These are phyloP conservation scores for Rhea americana DNA, from an alignment of 2,113 vertebrate species.

Conservation along the genomic window DNA sequence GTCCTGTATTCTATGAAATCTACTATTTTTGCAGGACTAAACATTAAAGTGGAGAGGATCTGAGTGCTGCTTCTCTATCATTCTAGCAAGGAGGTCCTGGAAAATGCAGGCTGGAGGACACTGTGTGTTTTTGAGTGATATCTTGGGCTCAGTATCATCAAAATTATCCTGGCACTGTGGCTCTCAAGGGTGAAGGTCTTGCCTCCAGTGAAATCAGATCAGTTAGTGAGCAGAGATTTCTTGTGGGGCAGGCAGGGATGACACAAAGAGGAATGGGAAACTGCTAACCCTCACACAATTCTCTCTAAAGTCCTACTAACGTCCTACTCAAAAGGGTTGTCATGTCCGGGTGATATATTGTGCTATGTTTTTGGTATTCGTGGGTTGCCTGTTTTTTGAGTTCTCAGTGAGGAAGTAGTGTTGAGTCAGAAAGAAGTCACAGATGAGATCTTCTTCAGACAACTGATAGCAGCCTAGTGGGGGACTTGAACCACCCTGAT, in stretches of 20 bases:
- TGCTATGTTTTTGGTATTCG: not conserved
- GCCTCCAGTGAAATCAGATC: not conserved
- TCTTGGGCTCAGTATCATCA: not conserved
- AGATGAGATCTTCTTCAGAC: too few species aligned
- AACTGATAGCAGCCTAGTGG: not conserved
- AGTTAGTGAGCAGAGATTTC: not conserved
- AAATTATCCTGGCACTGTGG: not conserved
- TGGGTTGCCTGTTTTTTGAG: not conserved
- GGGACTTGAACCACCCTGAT: not conserved
- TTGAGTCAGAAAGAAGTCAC: not conserved
- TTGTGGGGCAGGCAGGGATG: not conserved
- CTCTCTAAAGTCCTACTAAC: not conserved
- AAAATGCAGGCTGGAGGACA: not conserved
- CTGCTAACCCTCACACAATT: not conserved
- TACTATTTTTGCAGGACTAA: not conserved
- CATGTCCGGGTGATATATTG: not conserved
- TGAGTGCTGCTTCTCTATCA: not conserved
- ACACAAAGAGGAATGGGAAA: not conserved
- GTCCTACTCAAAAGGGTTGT: not conserved
- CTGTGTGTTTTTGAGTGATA: not conserved
- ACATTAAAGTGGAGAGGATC: not conserved
- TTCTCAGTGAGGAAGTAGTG: not conserved
- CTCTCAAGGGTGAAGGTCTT: not conserved
- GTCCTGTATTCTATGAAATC: too few species aligned
- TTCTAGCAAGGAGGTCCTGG: not conserved